A percentile compares a stretch with the other conserved stretches of the same genome.
These are phyloP conservation scores for Desoria tigrina DNA, from an alignment of 2,888 invertebrate genomes.

Conservation along the genomic window DNA sequence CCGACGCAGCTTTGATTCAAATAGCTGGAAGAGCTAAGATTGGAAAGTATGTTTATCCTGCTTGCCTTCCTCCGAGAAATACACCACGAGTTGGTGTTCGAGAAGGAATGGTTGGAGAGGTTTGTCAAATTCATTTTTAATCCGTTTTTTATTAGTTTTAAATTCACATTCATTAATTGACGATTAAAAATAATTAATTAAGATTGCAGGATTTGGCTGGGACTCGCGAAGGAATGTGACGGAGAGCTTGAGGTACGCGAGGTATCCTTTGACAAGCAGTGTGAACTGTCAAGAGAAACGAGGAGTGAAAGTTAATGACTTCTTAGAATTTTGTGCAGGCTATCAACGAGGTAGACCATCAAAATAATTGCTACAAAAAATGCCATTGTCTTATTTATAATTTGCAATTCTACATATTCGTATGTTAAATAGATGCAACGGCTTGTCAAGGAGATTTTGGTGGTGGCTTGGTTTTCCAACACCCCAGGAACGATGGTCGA, in stretches of 20 bases:
- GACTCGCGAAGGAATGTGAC: constrained; percentile 40
- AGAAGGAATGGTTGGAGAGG: constrained; percentile 39
- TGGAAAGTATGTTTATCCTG: constrained; percentile 32
- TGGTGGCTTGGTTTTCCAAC: constrained; percentile 27
- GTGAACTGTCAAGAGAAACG: constrained; percentile 36
- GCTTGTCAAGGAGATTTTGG: constrained; percentile 37
- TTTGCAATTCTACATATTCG: no score
- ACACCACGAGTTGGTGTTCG: constrained; percentile 29
- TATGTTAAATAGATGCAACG: constrained; percentile 29
- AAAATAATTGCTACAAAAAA: background rate
- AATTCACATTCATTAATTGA: background rate
- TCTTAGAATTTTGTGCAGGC: constrained; percentile 43
- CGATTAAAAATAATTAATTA: background rate
- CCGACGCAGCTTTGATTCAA: constrained; percentile 39
- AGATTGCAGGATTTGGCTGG: constrained; percentile 45
- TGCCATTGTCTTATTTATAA: background rate
- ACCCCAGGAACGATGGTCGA: constrained; percentile 26
- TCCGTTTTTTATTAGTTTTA: background rate
- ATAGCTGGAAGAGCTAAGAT: constrained; percentile 24
- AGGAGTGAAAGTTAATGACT: constrained; percentile 39
- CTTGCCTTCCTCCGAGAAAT: constrained; percentile 40
- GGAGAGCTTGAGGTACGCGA: constrained; percentile 34
- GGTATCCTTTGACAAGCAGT: constrained; percentile 32
- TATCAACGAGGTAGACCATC: constrained; percentile 38
- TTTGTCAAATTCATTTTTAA: constrained; percentile 15